phyloP scores from a whole-genome alignment of 2,888 invertebrate genomes.

The Ganaspis brasiliensis region DNA sequence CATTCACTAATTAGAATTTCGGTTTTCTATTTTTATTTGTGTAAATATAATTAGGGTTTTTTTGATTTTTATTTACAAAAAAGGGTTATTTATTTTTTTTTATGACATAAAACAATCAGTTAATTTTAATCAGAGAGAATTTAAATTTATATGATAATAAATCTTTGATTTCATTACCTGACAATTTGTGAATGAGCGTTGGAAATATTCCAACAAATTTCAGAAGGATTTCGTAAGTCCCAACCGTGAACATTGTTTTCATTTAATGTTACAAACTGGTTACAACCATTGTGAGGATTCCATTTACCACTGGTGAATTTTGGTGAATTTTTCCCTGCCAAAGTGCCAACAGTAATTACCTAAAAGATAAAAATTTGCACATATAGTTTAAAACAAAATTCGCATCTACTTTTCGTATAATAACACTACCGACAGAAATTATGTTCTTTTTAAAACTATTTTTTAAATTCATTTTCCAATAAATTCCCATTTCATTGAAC shows the following conservation, averaged over 20 bases:
- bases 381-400: conserved; percentile 29
- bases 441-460: no score
- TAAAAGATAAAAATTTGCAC: conserved; percentile 51
- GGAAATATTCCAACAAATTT: conserved; percentile 91
- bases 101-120: no score
- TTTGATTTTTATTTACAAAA: no score
- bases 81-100: no score
- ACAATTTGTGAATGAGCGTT: conserved; percentile 94
- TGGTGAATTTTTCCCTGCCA: conserved; percentile 88
- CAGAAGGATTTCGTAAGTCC: conserved; percentile 89
- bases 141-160: neutral
- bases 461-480: no score
- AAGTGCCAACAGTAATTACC: conserved; percentile 73
- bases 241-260: conserved; percentile 93
- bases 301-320: conserved; percentile 94
- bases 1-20: no score
- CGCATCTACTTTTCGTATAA: neutral
- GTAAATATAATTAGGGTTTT: no score
- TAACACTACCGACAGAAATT: no score
- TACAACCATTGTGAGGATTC: conserved; percentile 96
- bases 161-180: conserved; percentile 73
- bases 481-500: no score
- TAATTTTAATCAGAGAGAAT: no score
- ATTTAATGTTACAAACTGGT: conserved; percentile 92
- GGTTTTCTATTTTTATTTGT: no score